Conservation (phyloP, 2,113 vertebrate genomes). For the Todiramphus saurophagus region DNA sequence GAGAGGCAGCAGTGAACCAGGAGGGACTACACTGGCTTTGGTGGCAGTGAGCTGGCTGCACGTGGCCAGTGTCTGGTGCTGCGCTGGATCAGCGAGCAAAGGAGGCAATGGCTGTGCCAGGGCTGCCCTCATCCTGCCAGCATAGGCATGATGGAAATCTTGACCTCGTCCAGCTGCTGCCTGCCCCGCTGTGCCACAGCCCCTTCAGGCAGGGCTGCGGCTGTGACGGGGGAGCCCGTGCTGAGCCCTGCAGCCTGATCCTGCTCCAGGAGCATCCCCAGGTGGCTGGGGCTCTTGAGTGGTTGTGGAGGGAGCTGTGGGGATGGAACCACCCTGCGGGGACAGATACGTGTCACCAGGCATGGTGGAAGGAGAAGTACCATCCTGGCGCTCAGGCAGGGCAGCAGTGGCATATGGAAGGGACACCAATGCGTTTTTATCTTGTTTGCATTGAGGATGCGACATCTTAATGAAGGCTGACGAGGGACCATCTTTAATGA, state of each 20-base stretch:
- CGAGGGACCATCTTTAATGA: neutral
- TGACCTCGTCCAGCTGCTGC: neutral
- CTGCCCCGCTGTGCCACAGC: fast-evolving
- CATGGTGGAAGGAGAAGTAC: neutral
- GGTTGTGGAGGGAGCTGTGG: neutral
- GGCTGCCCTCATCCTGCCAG: neutral
- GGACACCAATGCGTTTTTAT: fast-evolving
- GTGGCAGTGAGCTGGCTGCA: neutral
- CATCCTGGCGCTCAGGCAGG: neutral
- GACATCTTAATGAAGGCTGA: neutral
- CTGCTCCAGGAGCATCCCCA: neutral
- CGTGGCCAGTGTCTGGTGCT: neutral
- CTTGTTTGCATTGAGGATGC: fast-evolving
- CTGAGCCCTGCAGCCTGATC: neutral
- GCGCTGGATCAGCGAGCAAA: neutral
- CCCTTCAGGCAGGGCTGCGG: neutral
- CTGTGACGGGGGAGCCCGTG: neutral
- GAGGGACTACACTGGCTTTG: too few species aligned
- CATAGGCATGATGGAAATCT: too few species aligned
- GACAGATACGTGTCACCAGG: neutral
- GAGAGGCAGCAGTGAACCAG: neutral
- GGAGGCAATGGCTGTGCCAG: neutral
- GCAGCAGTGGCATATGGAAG: neutral
- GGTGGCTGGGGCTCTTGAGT: neutral
- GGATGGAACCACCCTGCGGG: neutral